Evolutionary conservation across 1,140 invertebrate species (phyloP), one percentile per base, ranked within the genome.

Genomic region (Drosophila kurseongensis): DNA sequence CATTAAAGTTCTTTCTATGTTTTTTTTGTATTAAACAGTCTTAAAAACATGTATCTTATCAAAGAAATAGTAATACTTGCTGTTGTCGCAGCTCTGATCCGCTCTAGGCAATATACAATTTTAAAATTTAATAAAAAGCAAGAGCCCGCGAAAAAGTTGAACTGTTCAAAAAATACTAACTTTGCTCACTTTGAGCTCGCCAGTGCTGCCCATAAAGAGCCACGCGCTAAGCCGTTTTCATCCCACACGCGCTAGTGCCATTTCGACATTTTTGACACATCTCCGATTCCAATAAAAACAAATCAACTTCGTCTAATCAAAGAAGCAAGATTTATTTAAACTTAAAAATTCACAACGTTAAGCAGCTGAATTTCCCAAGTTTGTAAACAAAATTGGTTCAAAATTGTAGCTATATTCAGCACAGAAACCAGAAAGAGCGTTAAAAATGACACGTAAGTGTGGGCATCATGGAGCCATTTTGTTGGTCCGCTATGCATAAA

Each of bases 361-460:
- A 27, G 27, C 42, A 35, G 8, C 29, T 35, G 1, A 41, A 63
- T 35, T 42, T 65, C 4, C 32, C 59, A 63, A n/a, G 27, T 65
- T 16, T 14, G 7, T 16, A 7, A 27, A n/a, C 36, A 55, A 50
- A 74, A 32, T 44, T 55, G 10, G 9, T 35, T 27, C 23, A 7
- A 56, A 50, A 42, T 36, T 27, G 3, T 29, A 38, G 9, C 4
- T 32, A 51, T 23, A 59, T 14, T 16, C 38, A 54, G 18, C 29
- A 32, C 29, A 56, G 36, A 62, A 23, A 38, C 47, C 38, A 38
- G 16, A 41, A 51, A 12, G 13, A 35, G 18, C 32, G 29, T 32
- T 29, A 5, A 66, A 76, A 41, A 76, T 76, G 73, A 76, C 73
- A 76, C 73, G 73, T 76, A 76, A 76, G 73, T 76, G 23, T 8